Percentiles rank a stretch among this genome's conserved stretches.
phyloP scores from a whole-genome alignment of 2,113 vertebrate genomes.

The Chaetops frenatus region DNA sequence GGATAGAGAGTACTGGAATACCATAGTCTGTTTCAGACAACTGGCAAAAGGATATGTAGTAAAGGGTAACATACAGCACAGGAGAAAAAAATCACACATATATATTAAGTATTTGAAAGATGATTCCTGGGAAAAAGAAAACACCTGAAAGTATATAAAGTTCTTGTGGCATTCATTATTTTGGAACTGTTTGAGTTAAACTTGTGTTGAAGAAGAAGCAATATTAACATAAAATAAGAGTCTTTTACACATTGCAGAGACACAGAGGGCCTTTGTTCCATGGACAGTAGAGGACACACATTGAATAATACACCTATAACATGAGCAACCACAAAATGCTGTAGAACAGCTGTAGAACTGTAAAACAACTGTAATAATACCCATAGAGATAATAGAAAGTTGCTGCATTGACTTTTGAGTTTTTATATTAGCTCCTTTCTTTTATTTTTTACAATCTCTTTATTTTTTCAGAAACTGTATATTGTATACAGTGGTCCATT shows the following conservation, averaged over 20 bases:
- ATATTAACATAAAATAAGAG: constrained; percentile 8
- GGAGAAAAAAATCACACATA: not conserved
- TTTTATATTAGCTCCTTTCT: not conserved
- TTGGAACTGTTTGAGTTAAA: constrained; percentile 51
- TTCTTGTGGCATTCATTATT: constrained; percentile 40
- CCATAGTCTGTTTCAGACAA: not conserved
- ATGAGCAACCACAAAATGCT: rapidly evolving
- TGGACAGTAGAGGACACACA: not conserved
- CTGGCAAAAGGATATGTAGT: not conserved
- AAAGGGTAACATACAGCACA: not conserved
- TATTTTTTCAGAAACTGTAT: not conserved
- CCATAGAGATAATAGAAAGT: not conserved
- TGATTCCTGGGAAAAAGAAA: constrained; percentile 40
- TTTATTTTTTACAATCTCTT: not conserved
- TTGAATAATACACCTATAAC: not conserved
- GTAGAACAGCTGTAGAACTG: not conserved
- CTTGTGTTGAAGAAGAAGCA: constrained; percentile 39
- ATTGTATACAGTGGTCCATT: not conserved
- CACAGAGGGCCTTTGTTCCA: not conserved
- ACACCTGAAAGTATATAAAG: constrained; percentile 12
- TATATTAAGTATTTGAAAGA: constrained; percentile 40
- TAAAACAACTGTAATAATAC: not conserved
- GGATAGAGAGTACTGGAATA: not conserved
- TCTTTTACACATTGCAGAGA: not conserved
- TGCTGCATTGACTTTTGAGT: not conserved